phyloP scores from a whole-genome alignment of 1,140 invertebrate species.

The Neuroterus valhalla region DNA sequence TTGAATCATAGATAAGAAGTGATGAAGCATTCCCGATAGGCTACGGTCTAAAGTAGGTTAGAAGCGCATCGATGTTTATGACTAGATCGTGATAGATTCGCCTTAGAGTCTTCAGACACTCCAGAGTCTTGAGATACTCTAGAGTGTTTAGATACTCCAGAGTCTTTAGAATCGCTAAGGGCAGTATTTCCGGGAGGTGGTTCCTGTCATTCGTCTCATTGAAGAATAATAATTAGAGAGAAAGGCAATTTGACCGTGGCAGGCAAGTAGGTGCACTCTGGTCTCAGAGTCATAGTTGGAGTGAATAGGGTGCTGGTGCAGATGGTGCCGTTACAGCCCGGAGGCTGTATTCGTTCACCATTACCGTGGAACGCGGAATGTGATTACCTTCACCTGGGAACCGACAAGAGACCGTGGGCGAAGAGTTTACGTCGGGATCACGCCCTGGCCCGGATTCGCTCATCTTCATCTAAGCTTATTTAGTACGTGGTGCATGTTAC shows the following conservation, averaged over 20 bases:
- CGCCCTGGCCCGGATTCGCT: slow-evolving; percentile 38
- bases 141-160: not conserved
- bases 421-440: slow-evolving; percentile 13
- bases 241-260: slow-evolving; percentile 38
- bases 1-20: too few species aligned
- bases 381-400: slow-evolving; percentile 69
- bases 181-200: slow-evolving; percentile 24
- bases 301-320: slow-evolving; percentile 59
- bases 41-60: too few species aligned
- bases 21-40: too few species aligned
- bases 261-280: slow-evolving; percentile 42
- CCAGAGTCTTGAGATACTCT: not conserved
- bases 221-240: slow-evolving; percentile 28
- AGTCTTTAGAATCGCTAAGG: not conserved
- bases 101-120: not conserved
- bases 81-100: too few species aligned
- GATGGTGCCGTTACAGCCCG: slow-evolving; percentile 67
- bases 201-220: slow-evolving; percentile 30
- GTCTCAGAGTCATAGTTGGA: slow-evolving; percentile 40
- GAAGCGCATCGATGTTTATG: too few species aligned
- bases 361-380: slow-evolving; percentile 73
- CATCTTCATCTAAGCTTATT: slow-evolving; percentile 47
- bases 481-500: not conserved
- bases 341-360: slow-evolving; percentile 65
- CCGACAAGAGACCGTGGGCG: slow-evolving; percentile 39